Base-by-base conservation (phyloP, 2,888 invertebrate species). In the Parapristionchus giblindavisi region DNA sequence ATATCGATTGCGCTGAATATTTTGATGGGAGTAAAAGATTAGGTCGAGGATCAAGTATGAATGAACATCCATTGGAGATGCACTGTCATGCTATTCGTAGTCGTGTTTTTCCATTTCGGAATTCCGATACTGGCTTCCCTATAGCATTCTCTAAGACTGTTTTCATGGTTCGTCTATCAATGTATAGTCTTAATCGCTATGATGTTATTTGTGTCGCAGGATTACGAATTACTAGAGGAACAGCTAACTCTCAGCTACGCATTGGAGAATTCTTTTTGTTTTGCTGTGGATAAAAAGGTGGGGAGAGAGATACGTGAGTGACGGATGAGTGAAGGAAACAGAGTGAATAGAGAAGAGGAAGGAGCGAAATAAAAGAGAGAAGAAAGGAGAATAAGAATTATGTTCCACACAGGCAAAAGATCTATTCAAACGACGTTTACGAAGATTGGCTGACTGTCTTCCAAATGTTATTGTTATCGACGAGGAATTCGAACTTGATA, bases 21-120 rank as follows among this genome's bases (percentile, higher is more conserved):
- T 68, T 68, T 21, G 34, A 52, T 3, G 29, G 51, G 1, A 43
- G 21, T 5, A 38, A 38, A 32, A 17, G n/a, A 14, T 52, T 52
- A 24, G 34, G 34, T 11, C 34, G 52, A n/a, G 51, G 68, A 11
- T 36, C 24, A 24, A 51, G 56, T 4, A 38, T 71, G 29, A 32
- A 32, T 58, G 56, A 40, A 58, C 54, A 56, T 27, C 71, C 71
- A 14, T 40, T 58, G 2, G 71, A 71, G 29, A 71, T 71, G 71
- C 71, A 58, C 36, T 71, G 71, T 34, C n/a, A 56, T 58, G 71
- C 71, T n/a, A 29, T 71, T 8, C 38, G 71, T 11, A 71, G 71
- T 40, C n/a, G 71, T 32, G 58, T 71, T 21, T 34, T 71, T 8
- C 71, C 71, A 3, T 71, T 58, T 43, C 56, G 71, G 0, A 71